A percentile compares a stretch with the other conserved stretches of the same genome.
These are phyloP conservation scores for Diplosoma virens DNA, from an alignment of 23 tunicate genomes.

Conservation along the genomic window DNA sequence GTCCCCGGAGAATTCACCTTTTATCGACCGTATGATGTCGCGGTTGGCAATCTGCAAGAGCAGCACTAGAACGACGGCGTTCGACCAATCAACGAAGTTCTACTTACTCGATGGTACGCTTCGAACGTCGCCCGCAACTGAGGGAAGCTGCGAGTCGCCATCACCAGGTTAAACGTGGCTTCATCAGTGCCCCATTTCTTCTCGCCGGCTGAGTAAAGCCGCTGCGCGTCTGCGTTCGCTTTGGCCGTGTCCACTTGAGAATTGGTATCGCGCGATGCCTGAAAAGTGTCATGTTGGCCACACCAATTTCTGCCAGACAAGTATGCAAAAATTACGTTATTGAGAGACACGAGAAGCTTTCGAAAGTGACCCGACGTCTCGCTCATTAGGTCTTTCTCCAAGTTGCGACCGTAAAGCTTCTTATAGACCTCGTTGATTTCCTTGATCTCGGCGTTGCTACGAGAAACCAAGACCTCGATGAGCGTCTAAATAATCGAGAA, in stretches of 20 bases:
- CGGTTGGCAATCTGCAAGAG: slow-evolving; percentile 73
- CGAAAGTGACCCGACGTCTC: slow-evolving; percentile 90
- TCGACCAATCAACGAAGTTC: background rate
- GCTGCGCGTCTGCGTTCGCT: slow-evolving; percentile 73
- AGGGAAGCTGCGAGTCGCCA: slow-evolving; percentile 67
- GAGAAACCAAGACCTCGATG: slow-evolving; percentile 74
- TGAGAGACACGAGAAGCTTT: slow-evolving; percentile 73
- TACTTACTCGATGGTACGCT: slow-evolving; percentile 37
- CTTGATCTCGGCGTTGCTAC: slow-evolving; percentile 69
- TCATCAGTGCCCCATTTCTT: slow-evolving; percentile 99
- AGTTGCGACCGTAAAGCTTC: slow-evolving; percentile 28
- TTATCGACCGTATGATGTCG: slow-evolving; percentile 63
- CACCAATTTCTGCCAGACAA: no score
- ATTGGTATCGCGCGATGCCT: slow-evolving; percentile 71
- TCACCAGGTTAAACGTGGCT: slow-evolving; percentile 69
- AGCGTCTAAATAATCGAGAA: slow-evolving; percentile 33
- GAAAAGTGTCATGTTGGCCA: background rate
- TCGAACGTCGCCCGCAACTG: slow-evolving; percentile 89
- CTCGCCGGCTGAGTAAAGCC: slow-evolving; percentile 80
- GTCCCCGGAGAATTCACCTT: slow-evolving; percentile 80
- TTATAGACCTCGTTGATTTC: slow-evolving; percentile 82
- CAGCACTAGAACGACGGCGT: no score
- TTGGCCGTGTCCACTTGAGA: slow-evolving; percentile 44
- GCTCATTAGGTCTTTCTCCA: slow-evolving; percentile 71
- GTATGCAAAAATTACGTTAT: slow-evolving; percentile 78